phyloP scores from a whole-genome alignment of 2,888 invertebrate species.

The Acronicta psi region DNA sequence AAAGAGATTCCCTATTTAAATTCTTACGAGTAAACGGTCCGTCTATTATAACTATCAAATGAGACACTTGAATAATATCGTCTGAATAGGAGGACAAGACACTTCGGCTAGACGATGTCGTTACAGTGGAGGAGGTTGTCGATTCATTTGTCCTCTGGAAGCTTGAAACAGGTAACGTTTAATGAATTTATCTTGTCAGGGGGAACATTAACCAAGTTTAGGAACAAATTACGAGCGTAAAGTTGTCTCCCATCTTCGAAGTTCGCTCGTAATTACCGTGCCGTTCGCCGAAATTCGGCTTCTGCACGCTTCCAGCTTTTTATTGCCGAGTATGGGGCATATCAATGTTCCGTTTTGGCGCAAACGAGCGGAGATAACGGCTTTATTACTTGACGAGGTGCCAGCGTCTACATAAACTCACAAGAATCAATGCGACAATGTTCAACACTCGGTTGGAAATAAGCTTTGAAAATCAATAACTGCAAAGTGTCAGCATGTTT shows the following conservation, averaged over 20 bases:
- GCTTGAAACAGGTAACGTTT: constrained; percentile 75
- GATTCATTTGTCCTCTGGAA: constrained; percentile 66
- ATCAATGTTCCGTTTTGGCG: constrained; percentile 77
- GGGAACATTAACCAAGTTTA: constrained; percentile 84
- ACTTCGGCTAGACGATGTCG: constrained; percentile 67
- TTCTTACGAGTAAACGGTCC: constrained; percentile 17
- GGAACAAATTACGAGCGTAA: constrained; percentile 85
- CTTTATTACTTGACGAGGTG: constrained; percentile 83
- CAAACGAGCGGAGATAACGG: constrained; percentile 83
- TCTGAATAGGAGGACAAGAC: constrained; percentile 55
- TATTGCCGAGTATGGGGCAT: constrained; percentile 70
- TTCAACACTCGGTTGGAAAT: constrained; percentile 61
- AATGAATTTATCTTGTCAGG: constrained; percentile 87
- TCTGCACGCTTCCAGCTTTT: constrained; percentile 68
- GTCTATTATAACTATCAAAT: constrained; percentile 28
- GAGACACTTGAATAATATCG: constrained; percentile 40
- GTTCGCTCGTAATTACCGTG: constrained; percentile 78
- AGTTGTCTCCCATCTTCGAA: constrained; percentile 80
- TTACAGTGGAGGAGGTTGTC: constrained; percentile 62
- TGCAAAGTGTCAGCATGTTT: constrained; percentile 63
- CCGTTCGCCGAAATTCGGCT: constrained; percentile 72
- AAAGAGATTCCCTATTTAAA: constrained; percentile 26
- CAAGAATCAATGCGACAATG: constrained; percentile 73
- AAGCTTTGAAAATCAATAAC: constrained; percentile 66
- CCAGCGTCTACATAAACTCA: constrained; percentile 65